Percentiles rank a stretch among this genome's conserved stretches.
Evolutionary conservation across 2,888 invertebrate species (phyloP).

Genomic region (Andrena hattorfiana): DNA sequence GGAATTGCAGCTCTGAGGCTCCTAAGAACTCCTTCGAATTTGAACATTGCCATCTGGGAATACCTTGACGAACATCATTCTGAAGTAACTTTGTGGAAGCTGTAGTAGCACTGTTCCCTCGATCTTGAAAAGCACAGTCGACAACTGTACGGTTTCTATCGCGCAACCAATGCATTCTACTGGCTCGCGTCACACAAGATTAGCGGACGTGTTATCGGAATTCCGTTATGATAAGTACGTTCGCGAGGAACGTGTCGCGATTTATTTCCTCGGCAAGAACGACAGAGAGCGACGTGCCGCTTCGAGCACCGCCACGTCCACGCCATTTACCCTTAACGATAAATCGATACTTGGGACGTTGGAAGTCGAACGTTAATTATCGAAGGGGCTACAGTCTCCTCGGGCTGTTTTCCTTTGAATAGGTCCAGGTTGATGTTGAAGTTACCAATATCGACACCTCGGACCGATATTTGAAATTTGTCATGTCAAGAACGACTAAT

Average conservation of each 20-base stretch:
- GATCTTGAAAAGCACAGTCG: background rate
- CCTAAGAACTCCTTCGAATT: no score
- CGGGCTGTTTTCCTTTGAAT: slow-evolving; percentile 22
- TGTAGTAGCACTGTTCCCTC: background rate
- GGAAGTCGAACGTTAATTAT: slow-evolving; percentile 43
- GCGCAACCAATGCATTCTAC: slow-evolving; percentile 1
- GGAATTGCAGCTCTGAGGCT: no score
- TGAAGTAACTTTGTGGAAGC: background rate
- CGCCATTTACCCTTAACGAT: slow-evolving; percentile 37
- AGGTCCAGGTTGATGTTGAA: background rate
- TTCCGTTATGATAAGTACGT: slow-evolving; percentile 44
- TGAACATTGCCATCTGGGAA: background rate
- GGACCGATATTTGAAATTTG: background rate
- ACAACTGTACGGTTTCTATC: slow-evolving; percentile 5
- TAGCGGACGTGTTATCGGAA: slow-evolving; percentile 33
- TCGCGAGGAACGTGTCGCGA: slow-evolving; percentile 12
- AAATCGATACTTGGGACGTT: slow-evolving; percentile 37
- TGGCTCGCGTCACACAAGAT: slow-evolving; percentile 13
- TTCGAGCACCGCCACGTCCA: slow-evolving; percentile 5
- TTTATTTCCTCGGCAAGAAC: slow-evolving; percentile 31
- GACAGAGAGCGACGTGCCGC: slow-evolving; percentile 2
- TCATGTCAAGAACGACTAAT: slow-evolving; percentile 18
- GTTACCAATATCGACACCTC: background rate
- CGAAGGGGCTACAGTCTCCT: slow-evolving; percentile 17
- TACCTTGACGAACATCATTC: background rate